phyloP scores from a whole-genome alignment of 2,888 invertebrate genomes.

The Suillia variegata region DNA sequence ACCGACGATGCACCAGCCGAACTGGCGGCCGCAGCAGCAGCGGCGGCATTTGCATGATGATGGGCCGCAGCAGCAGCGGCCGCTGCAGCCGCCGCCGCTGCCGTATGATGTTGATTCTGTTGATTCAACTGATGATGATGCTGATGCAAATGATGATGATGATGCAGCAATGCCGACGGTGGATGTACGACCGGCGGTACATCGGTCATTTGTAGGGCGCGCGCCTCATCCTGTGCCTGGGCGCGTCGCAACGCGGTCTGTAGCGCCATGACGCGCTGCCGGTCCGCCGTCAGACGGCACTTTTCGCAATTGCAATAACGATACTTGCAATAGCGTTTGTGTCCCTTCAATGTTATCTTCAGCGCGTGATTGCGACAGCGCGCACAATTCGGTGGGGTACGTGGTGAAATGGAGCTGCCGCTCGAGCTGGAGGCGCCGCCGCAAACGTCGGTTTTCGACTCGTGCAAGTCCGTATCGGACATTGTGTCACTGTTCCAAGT shows the following conservation, averaged over 20 bases:
- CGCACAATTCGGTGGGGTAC: conserved; percentile 90
- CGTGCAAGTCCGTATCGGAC: conserved; percentile 65
- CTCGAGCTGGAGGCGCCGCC: conserved; percentile 62
- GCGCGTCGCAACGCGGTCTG: conserved; percentile 84
- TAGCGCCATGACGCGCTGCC: conserved; percentile 87
- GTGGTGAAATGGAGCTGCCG: conserved; percentile 68
- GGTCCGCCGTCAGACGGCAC: conserved; percentile 83
- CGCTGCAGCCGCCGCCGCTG: conserved; percentile 44
- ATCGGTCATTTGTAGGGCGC: conserved; percentile 64
- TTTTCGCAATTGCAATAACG: conserved; percentile 84
- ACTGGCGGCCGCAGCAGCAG: conserved; percentile 48
- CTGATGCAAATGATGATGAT: conserved; percentile 58
- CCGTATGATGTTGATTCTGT: conserved; percentile 62
- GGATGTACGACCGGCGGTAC: conserved; percentile 59
- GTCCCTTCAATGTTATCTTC: conserved; percentile 86
- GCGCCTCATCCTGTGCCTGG: conserved; percentile 82
- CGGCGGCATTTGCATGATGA: conserved; percentile 22
- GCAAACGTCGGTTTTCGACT: conserved; percentile 63
- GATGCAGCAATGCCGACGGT: conserved; percentile 41
- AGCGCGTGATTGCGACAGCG: conserved; percentile 91
- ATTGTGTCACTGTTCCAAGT: conserved; percentile 60
- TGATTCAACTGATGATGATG: conserved; percentile 62
- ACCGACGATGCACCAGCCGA: conserved; percentile 28
- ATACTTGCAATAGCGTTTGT: conserved; percentile 89
- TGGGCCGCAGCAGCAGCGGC: conserved; percentile 25